A percentile compares a stretch with the other conserved stretches of the same genome.
Evolutionary conservation across 2,113 vertebrate genomes (phyloP).

Genomic region (Ceuthmochares aereus): DNA sequence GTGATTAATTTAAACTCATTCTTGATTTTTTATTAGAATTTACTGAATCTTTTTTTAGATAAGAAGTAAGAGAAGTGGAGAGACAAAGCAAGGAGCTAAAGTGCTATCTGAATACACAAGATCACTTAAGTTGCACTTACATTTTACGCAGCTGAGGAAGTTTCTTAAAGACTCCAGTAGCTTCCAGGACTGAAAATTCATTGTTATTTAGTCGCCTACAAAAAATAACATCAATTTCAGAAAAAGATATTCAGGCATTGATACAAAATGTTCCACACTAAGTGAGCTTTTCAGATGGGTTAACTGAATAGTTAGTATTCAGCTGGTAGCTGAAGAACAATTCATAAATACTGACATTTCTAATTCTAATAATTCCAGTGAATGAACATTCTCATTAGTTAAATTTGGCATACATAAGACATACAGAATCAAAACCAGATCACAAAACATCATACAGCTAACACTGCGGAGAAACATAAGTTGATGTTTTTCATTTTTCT

Average conservation of each 20-base stretch:
- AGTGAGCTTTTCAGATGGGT: background rate
- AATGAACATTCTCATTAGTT: background rate
- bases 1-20: background rate
- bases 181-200: conserved; percentile 95
- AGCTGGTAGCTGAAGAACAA: background rate
- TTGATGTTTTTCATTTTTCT: background rate
- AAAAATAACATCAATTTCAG: conserved; percentile 12
- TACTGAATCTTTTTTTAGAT: conserved; percentile 11
- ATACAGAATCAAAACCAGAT: background rate
- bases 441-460: background rate
- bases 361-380: background rate
- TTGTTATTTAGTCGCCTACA: conserved; percentile 96
- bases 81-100: background rate
- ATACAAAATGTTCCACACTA: background rate
- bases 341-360: background rate
- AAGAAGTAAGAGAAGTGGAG: background rate
- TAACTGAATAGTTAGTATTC: background rate
- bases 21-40: background rate
- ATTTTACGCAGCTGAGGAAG: conserved; percentile 97
- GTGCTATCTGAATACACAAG: background rate
- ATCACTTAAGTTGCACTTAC: conserved; percentile 79
- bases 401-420: background rate
- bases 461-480: background rate
- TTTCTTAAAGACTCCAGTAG: conserved; percentile 97
- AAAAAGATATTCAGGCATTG: background rate